These are phyloP conservation scores for Tricholaema leucomelas DNA, from an alignment of 2,113 vertebrate genomes.

Conservation along the genomic window DNA sequence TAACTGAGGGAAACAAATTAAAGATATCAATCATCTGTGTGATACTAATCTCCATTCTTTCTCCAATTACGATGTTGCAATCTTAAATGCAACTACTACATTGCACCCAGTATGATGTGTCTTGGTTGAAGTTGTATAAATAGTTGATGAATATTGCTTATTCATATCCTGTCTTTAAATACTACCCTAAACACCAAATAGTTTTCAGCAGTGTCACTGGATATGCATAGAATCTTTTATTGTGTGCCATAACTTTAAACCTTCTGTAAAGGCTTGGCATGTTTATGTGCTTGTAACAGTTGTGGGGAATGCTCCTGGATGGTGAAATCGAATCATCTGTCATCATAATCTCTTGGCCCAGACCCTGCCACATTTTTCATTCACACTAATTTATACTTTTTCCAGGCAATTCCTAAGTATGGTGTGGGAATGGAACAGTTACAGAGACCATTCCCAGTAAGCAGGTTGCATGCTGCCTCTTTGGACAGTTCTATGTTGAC, in stretches of 20 bases:
- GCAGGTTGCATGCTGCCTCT: background rate
- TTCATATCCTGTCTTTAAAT: background rate
- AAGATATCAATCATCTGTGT: background rate
- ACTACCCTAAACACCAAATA: background rate
- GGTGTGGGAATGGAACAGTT: background rate
- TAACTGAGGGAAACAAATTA: background rate
- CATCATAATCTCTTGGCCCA: background rate
- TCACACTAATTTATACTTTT: background rate
- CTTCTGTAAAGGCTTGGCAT: background rate
- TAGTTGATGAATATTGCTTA: background rate
- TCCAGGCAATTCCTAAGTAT: background rate
- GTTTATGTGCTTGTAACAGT: background rate
- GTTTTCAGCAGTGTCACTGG: background rate
- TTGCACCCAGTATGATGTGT: background rate
- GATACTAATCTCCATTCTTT: background rate
- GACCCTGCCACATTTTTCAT: background rate
- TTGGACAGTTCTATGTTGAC: background rate
- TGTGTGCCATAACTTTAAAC: background rate
- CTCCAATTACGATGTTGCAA: background rate
- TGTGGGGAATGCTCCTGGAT: background rate
- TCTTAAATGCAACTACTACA: background rate
- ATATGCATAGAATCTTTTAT: background rate
- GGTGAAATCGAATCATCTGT: background rate
- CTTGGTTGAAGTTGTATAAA: background rate
- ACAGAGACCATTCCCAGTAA: background rate